phyloP scores from a whole-genome alignment of 2,797 vertebrate species.

The Sparus aurata region DNA sequence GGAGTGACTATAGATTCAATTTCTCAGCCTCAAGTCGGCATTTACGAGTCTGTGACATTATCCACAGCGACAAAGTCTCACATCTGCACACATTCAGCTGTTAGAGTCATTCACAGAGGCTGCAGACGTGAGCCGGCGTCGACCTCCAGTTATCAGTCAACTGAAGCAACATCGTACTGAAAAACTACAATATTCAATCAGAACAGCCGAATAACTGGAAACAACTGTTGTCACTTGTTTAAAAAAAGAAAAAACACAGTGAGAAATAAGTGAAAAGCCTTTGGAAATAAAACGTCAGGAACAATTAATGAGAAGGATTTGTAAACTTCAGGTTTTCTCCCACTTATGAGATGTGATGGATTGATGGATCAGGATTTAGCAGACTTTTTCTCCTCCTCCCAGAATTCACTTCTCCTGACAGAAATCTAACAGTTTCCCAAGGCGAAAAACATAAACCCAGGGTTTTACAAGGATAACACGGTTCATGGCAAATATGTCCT shows the following conservation, averaged over 20 bases:
- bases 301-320: slow-evolving; percentile 33
- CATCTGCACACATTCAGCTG: slow-evolving; percentile 81
- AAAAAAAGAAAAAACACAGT: neutral
- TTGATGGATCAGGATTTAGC: slow-evolving; percentile 59
- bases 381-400: slow-evolving; percentile 42
- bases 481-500: slow-evolving; percentile 78
- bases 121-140: slow-evolving; percentile 30
- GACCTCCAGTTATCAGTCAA: slow-evolving; percentile 52
- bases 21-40: slow-evolving; percentile 54
- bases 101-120: slow-evolving; percentile 67
- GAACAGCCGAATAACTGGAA: neutral
- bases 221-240: slow-evolving; percentile 1
- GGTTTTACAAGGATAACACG: slow-evolving; percentile 77
- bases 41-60: slow-evolving; percentile 78
- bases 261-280: slow-evolving; percentile 1
- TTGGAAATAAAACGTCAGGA: slow-evolving; percentile 20
- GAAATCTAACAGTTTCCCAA: slow-evolving; percentile 63
- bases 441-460: slow-evolving; percentile 68
- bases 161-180: neutral
- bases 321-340: slow-evolving; percentile 26
- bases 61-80: slow-evolving; percentile 73
- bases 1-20: slow-evolving; percentile 67
- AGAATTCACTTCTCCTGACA: slow-evolving; percentile 54
- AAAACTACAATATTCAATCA: neutral
- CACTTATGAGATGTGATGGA: slow-evolving; percentile 54